Conservation (phyloP, 1,140 invertebrate genomes). For the Meloidogyne floridensis region DNA sequence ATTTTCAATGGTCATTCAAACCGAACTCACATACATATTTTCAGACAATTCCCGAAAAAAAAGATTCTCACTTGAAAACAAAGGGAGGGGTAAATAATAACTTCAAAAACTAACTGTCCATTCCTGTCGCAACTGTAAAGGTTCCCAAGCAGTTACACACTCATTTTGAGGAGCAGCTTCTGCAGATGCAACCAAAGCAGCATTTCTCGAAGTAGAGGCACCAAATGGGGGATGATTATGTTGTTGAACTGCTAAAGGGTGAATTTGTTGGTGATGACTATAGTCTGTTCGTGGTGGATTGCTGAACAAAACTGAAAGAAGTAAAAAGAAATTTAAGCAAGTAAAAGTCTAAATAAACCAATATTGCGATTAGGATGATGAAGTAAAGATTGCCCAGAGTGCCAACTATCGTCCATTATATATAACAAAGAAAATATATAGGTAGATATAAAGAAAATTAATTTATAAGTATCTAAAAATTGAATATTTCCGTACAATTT, state of each 20-base stretch:
- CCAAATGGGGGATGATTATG: not conserved
- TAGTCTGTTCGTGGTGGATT: not conserved
- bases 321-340: not conserved
- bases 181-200: not conserved
- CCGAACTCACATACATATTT: too few relatives aligned
- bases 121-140: constrained; percentile 54
- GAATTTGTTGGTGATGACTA: not conserved
- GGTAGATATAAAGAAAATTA: not conserved
- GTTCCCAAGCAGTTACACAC: constrained; percentile 59
- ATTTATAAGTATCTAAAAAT: too few relatives aligned
- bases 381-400: not conserved
- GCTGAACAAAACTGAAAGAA: not conserved
- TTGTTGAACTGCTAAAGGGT: not conserved
- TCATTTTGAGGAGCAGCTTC: constrained; percentile 35
- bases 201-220: constrained; percentile 23
- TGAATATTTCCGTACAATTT: too few relatives aligned
- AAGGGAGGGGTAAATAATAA: not conserved
- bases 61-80: too few relatives aligned
- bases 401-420: constrained; percentile 1
- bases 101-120: constrained; percentile 54
- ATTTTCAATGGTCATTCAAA: too few relatives aligned
- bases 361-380: not conserved
- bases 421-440: not conserved
- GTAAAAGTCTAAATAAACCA: not conserved
- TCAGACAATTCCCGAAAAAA: too few relatives aligned